Base-by-base conservation (phyloP, 2,113 vertebrate species). In the Choloepus hoffmanni region DNA sequence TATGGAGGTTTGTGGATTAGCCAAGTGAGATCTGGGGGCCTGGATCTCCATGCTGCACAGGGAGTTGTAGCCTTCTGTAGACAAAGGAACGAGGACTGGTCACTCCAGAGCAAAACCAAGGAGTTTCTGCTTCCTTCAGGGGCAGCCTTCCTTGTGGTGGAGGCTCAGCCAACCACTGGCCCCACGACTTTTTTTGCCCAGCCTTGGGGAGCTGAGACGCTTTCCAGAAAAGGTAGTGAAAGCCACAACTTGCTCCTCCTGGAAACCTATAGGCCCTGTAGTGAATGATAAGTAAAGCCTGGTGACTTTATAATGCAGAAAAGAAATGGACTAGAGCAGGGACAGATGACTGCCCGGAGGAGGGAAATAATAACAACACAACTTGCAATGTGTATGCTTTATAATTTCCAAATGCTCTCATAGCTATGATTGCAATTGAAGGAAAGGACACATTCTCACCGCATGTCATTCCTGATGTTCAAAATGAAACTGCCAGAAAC, bases 371-470 rank as follows among this genome's bases (percentile, higher is more conserved):
- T 24, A 40, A 30, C 30, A 50, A 11, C 45, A 7, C 7, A 19
- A 4, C 53, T 48, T 10, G 43, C 8, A 3, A 9, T 0, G 2
- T 1, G 1, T 2, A 2, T 0, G 8, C 36, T 2, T 21, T 19
- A 28, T 48, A 33, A 6, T 40, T 72, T 78, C 93, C 45, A 28
- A 72, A 45, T 2, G 0, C 68, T 11, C 21, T 72, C 30, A 0
- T 2, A n/a, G 11, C 30, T 23, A 15, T 0, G 2, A 24, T 33
- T 19, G 53, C 81, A 7, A 0, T 21, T 10, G 4, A 30, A 13
- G 21, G 30, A 23, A 26, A 50, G 55, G 40, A 18, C n/a, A 11
- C 18, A 0, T 53, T 28, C 81, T 79, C 21, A 1, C 36, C 0
- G 2, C 24, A 15, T 16, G 23, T 45, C 1, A 0, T 13, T 21